Conservation (phyloP, 2,888 invertebrate genomes). For the Ceratothoa steindachneri region DNA sequence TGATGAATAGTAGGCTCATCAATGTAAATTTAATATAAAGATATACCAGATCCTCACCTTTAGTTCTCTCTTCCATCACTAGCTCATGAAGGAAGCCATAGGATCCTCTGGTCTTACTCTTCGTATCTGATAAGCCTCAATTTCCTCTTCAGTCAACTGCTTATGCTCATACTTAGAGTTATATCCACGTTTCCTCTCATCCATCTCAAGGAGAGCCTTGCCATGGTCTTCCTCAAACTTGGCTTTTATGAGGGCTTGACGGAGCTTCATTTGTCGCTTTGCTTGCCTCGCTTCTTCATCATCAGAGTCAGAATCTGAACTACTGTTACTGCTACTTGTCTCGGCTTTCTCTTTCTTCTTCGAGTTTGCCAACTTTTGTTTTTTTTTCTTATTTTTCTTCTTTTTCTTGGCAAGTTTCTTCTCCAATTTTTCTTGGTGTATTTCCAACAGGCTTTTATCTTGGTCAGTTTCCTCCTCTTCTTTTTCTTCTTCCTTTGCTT, state of each 20-base stretch:
- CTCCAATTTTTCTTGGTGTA: conserved; percentile 42
- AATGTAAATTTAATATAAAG: too few species aligned
- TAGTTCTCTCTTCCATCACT: neutral
- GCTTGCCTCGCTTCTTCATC: conserved; percentile 39
- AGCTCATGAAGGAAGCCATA: conserved; percentile 61
- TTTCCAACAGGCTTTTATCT: conserved; percentile 39
- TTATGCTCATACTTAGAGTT: conserved; percentile 81
- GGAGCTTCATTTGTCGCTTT: conserved; percentile 44
- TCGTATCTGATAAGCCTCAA: conserved; percentile 89
- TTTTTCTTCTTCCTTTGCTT: conserved; percentile 49
- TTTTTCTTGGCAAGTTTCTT: conserved; percentile 52
- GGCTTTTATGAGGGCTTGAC: conserved; percentile 48
- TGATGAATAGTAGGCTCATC: too few species aligned
- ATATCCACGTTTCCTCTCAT: conserved; percentile 88
- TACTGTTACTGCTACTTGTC: conserved; percentile 25
- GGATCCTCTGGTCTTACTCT: conserved; percentile 82
- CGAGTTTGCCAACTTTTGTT: conserved; percentile 54
- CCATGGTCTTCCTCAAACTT: conserved; percentile 56
- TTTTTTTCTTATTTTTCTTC: conserved; percentile 59
- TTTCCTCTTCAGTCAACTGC: conserved; percentile 82
- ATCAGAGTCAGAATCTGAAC: conserved; percentile 41
- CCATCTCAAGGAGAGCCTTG: conserved; percentile 64
- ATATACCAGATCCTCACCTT: too few species aligned
- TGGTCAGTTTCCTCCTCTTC: conserved; percentile 38
- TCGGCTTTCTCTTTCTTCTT: conserved; percentile 56